Conservation (phyloP, 1,140 invertebrate species). For the Teleopsis dalmanni region DNA sequence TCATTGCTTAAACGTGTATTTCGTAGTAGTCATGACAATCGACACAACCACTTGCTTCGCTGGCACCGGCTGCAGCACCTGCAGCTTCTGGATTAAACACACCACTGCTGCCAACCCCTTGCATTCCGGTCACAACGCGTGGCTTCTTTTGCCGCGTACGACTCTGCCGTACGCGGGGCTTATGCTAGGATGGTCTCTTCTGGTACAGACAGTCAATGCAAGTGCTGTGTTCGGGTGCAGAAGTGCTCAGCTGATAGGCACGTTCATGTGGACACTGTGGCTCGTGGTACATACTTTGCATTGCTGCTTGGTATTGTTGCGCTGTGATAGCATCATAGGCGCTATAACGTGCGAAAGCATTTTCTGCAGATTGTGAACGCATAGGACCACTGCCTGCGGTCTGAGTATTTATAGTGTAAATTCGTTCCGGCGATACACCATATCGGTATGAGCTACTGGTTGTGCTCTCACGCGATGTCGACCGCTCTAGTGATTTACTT, state of each 20-base stretch:
- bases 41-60: constrained; percentile 31
- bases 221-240: constrained; percentile 56
- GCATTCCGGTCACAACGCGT: constrained; percentile 21
- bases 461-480: constrained; percentile 35
- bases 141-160: constrained; percentile 44
- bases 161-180: constrained; percentile 46
- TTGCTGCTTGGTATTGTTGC: constrained; percentile 15
- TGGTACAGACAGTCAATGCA: constrained; percentile 59
- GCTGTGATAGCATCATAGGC: constrained; percentile 14
- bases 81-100: constrained; percentile 3
- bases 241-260: constrained; percentile 48
- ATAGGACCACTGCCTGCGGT: constrained; percentile 27
- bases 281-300: constrained; percentile 7
- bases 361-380: constrained; percentile 41
- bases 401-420: constrained; percentile 18
- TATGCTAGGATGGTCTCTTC: constrained; percentile 54
- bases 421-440: constrained; percentile 37
- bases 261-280: constrained; percentile 26
- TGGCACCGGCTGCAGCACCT: constrained; percentile 16
- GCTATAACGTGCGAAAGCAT: constrained; percentile 26
- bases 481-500: constrained; percentile 40
- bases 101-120: constrained; percentile 5
- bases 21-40: constrained; percentile 44
- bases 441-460: constrained; percentile 37
- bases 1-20: constrained; percentile 36